Percentiles rank a stretch among this genome's conserved stretches.
phyloP scores from a whole-genome alignment of 2,113 vertebrate genomes.

The Irena cyanogastra region DNA sequence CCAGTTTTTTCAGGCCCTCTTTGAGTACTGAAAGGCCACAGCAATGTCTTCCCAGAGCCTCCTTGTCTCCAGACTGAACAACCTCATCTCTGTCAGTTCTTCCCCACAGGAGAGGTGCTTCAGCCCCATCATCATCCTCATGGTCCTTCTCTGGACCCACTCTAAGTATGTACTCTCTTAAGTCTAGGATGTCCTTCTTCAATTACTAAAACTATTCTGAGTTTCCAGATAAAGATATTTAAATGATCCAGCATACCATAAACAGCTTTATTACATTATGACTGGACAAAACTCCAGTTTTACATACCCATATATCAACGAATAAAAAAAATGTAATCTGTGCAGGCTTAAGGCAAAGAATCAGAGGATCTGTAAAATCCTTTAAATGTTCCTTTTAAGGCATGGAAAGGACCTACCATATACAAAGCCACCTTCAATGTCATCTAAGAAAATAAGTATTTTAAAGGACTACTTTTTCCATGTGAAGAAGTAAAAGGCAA shows the following conservation, averaged over 20 bases:
- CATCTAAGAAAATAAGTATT: neutral
- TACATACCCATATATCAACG: neutral
- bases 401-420: neutral
- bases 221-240: neutral
- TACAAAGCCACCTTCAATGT: neutral
- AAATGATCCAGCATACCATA: neutral
- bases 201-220: neutral
- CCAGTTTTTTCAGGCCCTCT: neutral
- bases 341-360: neutral
- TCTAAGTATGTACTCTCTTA: neutral
- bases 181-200: neutral
- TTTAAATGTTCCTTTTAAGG: neutral
- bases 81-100: neutral
- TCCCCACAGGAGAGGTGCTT: neutral
- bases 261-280: neutral
- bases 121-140: neutral
- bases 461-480: neutral
- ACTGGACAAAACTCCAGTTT: neutral
- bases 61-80: neutral
- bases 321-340: neutral
- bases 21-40: neutral
- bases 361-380: neutral
- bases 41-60: neutral
- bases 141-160: neutral
- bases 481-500: neutral